phyloP scores from a whole-genome alignment of 2,113 vertebrate genomes.

The Coturnix japonica region DNA sequence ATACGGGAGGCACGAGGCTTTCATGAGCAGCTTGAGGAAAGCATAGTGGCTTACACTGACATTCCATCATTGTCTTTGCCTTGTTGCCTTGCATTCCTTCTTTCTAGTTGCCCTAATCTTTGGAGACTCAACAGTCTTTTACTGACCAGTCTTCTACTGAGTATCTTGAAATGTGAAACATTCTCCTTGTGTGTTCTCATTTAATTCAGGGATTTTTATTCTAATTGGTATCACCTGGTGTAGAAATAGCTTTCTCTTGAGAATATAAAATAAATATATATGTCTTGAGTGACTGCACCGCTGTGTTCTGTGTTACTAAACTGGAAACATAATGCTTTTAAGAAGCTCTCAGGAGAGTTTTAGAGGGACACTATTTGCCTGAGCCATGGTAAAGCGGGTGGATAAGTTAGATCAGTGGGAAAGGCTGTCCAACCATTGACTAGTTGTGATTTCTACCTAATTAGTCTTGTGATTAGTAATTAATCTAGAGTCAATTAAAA shows the following conservation, averaged over 20 bases:
- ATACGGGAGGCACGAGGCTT: neutral
- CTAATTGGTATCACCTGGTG: neutral
- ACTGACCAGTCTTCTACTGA: neutral
- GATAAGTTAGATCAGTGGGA: neutral
- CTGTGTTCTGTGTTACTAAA: neutral
- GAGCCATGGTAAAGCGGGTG: neutral
- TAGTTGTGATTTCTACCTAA: neutral
- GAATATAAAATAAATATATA: neutral
- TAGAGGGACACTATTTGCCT: neutral
- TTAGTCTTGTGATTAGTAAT: neutral
- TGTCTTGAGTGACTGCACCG: neutral
- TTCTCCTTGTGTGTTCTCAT: neutral
- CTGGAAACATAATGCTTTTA: neutral
- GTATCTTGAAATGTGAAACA: neutral
- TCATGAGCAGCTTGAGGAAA: neutral
- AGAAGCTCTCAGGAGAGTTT: neutral
- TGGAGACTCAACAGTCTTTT: neutral
- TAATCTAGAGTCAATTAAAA: neutral
- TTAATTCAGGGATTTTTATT: neutral
- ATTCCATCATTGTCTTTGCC: neutral
- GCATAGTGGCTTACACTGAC: neutral
- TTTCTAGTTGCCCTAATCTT: neutral
- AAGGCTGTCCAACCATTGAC: neutral
- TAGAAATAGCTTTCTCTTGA: neutral
- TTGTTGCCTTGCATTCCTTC: neutral